These are phyloP conservation scores for Rhinophrynus dorsalis DNA, from an alignment of 2,797 vertebrate genomes.

Conservation along the genomic window DNA sequence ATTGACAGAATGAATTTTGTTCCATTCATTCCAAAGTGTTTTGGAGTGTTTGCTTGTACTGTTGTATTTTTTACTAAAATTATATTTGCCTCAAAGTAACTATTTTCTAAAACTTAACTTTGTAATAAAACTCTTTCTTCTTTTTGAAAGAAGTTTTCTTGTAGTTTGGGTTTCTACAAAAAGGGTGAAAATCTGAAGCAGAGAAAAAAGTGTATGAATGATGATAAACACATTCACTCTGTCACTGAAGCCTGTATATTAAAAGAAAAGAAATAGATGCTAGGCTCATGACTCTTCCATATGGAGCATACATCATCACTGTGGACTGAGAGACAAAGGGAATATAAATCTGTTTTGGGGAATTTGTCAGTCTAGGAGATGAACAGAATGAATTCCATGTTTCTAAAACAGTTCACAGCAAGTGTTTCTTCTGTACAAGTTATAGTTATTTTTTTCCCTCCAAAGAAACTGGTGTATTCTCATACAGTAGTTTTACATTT, in stretches of 20 bases:
- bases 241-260: constrained; percentile 47
- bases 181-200: neutral
- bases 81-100: too few species aligned
- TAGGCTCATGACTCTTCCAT: constrained; percentile 43
- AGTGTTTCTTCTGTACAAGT: constrained; percentile 19
- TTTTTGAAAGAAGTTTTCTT: constrained; percentile 13
- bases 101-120: too few species aligned
- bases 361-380: constrained; percentile 42
- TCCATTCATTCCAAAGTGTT: too few species aligned
- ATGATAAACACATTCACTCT: constrained; percentile 33
- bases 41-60: too few species aligned
- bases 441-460: constrained; percentile 19
- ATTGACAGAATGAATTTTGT: too few species aligned
- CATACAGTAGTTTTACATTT: neutral
- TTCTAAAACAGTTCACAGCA: constrained; percentile 46
- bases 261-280: constrained; percentile 38
- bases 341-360: constrained; percentile 42
- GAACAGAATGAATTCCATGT: constrained; percentile 48
- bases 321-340: constrained; percentile 37
- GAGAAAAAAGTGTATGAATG: neutral
- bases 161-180: constrained; percentile 4
- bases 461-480: constrained; percentile 24
- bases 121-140: neutral
- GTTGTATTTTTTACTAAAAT: too few species aligned
- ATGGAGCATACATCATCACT: constrained; percentile 39